These are phyloP conservation scores for Chymomyza costata DNA, from an alignment of 1,140 invertebrate species.

Conservation along the genomic window DNA sequence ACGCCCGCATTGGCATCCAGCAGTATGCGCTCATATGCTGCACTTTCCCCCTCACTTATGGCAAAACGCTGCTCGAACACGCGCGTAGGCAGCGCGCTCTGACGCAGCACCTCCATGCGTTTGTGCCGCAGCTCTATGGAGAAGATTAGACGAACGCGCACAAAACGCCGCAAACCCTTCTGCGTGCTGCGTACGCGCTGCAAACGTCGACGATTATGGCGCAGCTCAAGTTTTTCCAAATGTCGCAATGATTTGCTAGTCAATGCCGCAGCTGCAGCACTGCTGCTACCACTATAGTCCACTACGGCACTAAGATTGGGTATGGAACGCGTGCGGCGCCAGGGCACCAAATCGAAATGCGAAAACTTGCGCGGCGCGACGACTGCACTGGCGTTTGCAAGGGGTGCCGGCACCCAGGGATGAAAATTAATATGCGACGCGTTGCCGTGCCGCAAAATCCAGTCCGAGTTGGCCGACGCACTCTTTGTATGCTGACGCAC, in stretches of 20 bases:
- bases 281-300: constrained; percentile 37
- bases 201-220: constrained; percentile 54
- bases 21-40: constrained; percentile 59
- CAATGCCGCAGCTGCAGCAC: neutral
- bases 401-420: constrained; percentile 45
- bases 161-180: constrained; percentile 44
- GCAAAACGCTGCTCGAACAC: constrained; percentile 63
- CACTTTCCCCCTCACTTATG: constrained; percentile 53
- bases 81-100: constrained; percentile 48
- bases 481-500: constrained; percentile 12
- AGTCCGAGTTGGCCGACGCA: constrained; percentile 33
- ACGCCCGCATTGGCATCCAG: constrained; percentile 53
- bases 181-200: constrained; percentile 41
- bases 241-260: constrained; percentile 45
- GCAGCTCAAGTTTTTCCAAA: constrained; percentile 58
- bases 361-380: constrained; percentile 33
- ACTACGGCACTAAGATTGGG: constrained; percentile 44
- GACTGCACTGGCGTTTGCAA: neutral
- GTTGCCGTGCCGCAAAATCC: constrained; percentile 58
- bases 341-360: constrained; percentile 69
- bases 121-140: constrained; percentile 69
- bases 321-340: constrained; percentile 59
- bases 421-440: constrained; percentile 62
- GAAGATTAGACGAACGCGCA: constrained; percentile 65
- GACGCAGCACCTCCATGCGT: constrained; percentile 63